Conservation (phyloP, 2,113 vertebrate species). For the Phaethornis superciliosus region DNA sequence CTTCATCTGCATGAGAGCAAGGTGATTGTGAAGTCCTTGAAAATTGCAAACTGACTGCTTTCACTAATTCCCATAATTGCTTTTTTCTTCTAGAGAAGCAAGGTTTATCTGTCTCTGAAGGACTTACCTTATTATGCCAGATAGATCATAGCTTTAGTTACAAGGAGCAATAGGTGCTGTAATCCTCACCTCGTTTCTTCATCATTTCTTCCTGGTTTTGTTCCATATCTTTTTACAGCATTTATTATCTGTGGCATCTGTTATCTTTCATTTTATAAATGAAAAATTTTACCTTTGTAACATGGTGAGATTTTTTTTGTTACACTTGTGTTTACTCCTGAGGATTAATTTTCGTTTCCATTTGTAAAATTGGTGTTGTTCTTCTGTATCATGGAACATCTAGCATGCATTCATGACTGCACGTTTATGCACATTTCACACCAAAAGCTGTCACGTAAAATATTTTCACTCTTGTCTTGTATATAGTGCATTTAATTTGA, state of each 20-base stretch:
- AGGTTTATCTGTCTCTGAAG: background rate
- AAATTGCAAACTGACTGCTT: background rate
- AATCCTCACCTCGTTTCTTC: background rate
- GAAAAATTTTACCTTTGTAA: background rate
- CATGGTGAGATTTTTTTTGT: background rate
- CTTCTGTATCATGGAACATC: background rate
- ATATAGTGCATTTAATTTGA: background rate
- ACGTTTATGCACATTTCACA: background rate
- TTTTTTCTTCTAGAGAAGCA: background rate
- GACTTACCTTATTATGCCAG: background rate
- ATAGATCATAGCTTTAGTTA: background rate
- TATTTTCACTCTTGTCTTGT: background rate
- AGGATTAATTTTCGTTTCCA: background rate
- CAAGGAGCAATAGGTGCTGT: background rate
- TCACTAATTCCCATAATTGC: background rate
- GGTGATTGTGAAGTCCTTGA: constrained; percentile 28
- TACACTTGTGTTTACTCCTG: background rate
- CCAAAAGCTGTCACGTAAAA: background rate
- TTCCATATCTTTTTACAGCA: background rate
- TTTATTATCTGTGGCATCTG: background rate
- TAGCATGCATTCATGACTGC: background rate
- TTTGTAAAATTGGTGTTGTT: background rate
- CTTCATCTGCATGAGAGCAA: background rate
- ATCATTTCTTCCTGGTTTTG: background rate
- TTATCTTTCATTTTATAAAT: background rate